phyloP scores from a whole-genome alignment of 1,140 invertebrate genomes.

The Melanaphis sacchari region DNA sequence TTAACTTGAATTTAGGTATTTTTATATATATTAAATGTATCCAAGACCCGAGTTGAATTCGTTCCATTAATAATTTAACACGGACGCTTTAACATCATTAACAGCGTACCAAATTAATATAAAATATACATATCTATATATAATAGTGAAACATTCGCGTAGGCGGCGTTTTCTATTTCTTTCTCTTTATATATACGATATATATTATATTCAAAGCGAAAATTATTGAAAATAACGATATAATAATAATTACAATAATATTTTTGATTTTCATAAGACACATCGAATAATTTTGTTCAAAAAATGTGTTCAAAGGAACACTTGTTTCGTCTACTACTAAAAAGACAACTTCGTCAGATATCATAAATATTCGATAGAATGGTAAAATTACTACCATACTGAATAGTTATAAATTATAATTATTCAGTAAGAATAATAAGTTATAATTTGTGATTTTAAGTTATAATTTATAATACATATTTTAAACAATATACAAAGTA shows the following conservation, averaged over 20 bases:
- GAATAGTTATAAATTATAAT: too few species aligned
- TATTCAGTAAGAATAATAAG: too few species aligned
- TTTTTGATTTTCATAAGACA: background rate
- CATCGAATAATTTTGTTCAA: background rate
- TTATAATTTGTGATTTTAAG: too few species aligned
- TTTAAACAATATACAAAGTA: background rate
- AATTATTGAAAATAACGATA: background rate
- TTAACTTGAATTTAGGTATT: background rate
- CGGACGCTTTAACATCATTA: background rate
- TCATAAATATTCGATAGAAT: background rate
- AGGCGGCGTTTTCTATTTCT: background rate
- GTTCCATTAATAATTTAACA: conserved; percentile 32
- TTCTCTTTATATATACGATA: background rate
- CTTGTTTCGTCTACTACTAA: background rate
- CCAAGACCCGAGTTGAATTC: background rate
- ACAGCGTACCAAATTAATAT: background rate
- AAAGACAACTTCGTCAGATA: background rate
- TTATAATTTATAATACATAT: too few species aligned
- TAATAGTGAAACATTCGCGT: background rate
- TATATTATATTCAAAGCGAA: background rate
- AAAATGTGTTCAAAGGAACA: background rate
- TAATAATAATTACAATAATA: background rate
- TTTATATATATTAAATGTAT: background rate
- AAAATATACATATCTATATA: background rate
- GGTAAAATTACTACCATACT: too few species aligned